phyloP scores from a whole-genome alignment of 2,888 invertebrate genomes.

The Dynastes maya region DNA sequence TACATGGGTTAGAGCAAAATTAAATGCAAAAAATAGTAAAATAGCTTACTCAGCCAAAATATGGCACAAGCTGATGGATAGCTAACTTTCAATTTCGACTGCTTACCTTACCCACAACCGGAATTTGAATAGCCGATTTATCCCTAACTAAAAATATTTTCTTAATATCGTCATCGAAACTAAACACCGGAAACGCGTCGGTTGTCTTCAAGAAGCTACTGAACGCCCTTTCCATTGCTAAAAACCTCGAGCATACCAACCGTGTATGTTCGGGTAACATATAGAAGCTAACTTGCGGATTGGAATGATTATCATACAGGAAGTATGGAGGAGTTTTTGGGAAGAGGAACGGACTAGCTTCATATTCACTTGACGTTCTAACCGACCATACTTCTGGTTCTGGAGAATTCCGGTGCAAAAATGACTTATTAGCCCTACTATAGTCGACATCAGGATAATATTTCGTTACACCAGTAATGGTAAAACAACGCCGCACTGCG shows the following conservation, averaged over 20 bases:
- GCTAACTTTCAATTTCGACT: background rate
- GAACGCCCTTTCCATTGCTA: constrained; percentile 32
- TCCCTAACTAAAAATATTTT: constrained; percentile 40
- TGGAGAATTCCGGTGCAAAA: constrained; percentile 38
- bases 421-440: constrained; percentile 46
- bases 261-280: constrained; percentile 25
- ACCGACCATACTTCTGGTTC: constrained; percentile 15
- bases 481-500: constrained; percentile 65
- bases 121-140: constrained; percentile 40
- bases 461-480: constrained; percentile 68
- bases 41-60: no score
- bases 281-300: constrained; percentile 32
- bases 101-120: constrained; percentile 27
- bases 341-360: constrained; percentile 27
- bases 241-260: constrained; percentile 24
- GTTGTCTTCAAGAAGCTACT: constrained; percentile 39
- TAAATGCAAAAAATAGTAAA: no score
- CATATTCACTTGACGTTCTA: constrained; percentile 3
- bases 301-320: constrained; percentile 18
- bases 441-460: constrained; percentile 61
- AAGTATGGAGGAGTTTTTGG: constrained; percentile 27
- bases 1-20: no score
- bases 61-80: background rate
- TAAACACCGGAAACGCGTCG: constrained; percentile 35
- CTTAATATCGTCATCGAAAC: constrained; percentile 40